These are phyloP conservation scores for Drosophila barbarae DNA, from an alignment of 2,888 invertebrate species.

Conservation along the genomic window DNA sequence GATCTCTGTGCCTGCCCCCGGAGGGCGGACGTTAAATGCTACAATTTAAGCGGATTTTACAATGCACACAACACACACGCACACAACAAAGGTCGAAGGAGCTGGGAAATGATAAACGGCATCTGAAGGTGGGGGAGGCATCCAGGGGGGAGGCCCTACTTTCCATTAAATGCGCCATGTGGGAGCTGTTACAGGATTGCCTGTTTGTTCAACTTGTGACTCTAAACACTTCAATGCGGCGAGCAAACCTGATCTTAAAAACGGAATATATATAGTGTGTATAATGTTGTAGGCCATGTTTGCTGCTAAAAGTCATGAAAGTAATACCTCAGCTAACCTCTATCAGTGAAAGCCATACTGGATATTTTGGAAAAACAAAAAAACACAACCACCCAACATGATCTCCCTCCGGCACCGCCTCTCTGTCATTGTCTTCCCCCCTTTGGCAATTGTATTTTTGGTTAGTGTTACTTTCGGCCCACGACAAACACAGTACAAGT, in stretches of 20 bases:
- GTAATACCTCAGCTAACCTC: background rate
- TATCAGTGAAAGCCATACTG: background rate
- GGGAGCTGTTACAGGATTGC: slow-evolving; percentile 23
- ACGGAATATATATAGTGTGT: background rate
- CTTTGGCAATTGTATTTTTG: slow-evolving; percentile 31
- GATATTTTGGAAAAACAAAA: background rate
- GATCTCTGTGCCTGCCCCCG: background rate
- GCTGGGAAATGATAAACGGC: background rate
- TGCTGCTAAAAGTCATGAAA: background rate
- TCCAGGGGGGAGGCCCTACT: background rate
- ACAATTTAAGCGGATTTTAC: slow-evolving; percentile 50
- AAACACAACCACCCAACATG: slow-evolving; percentile 6
- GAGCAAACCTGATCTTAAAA: background rate
- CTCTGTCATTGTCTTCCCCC: background rate
- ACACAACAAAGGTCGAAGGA: background rate
- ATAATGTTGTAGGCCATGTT: background rate
- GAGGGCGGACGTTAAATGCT: slow-evolving; percentile 40
- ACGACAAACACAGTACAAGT: slow-evolving; percentile 40
- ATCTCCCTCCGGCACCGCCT: background rate
- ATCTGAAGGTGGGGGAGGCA: background rate
- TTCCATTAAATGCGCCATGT: slow-evolving; percentile 26
- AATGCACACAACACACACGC: slow-evolving; percentile 17
- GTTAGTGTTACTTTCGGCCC: slow-evolving; percentile 37
- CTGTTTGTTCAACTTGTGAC: slow-evolving; percentile 24
- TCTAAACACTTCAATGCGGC: slow-evolving; percentile 9